Percentiles rank a stretch among this genome's conserved stretches.
phyloP scores from a whole-genome alignment of 2,888 invertebrate genomes.

The Hirtodrosophila alboralis region DNA sequence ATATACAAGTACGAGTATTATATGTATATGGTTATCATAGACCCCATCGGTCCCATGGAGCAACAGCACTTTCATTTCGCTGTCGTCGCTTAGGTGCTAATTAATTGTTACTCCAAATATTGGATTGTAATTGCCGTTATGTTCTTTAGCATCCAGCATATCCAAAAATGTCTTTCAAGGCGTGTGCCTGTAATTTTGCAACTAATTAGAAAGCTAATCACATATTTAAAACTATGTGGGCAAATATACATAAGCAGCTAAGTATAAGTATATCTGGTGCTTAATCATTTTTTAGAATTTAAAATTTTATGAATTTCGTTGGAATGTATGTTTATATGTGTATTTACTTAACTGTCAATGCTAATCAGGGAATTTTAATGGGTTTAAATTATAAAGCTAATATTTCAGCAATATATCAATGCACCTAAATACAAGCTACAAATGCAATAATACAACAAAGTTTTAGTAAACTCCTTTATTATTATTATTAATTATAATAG shows the following conservation, averaged over 20 bases:
- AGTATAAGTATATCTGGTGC: too few species aligned
- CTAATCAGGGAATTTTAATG: too few species aligned
- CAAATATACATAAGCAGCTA: neutral
- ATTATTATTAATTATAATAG: too few species aligned
- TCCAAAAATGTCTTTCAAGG: conserved; percentile 22
- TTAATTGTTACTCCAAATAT: conserved; percentile 76
- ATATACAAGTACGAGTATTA: conserved; percentile 41
- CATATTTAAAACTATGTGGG: neutral
- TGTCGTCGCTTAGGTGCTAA: conserved; percentile 64
- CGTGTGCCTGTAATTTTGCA: conserved; percentile 66
- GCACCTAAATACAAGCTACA: too few species aligned
- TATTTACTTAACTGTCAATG: too few species aligned
- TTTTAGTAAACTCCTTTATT: too few species aligned
- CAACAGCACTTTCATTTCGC: conserved; percentile 75
- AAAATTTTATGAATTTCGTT: too few species aligned
- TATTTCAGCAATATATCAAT: too few species aligned
- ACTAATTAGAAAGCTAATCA: conserved; percentile 45
- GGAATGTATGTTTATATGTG: too few species aligned
- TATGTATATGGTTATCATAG: conserved; percentile 15
- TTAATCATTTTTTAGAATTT: too few species aligned
- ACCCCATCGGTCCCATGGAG: conserved; percentile 14
- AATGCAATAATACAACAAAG: too few species aligned
- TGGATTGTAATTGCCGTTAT: conserved; percentile 62
- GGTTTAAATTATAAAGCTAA: too few species aligned
- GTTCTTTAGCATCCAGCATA: conserved; percentile 42